Base-by-base conservation (phyloP, 2,888 invertebrate species). In the Chalcis sispes region DNA sequence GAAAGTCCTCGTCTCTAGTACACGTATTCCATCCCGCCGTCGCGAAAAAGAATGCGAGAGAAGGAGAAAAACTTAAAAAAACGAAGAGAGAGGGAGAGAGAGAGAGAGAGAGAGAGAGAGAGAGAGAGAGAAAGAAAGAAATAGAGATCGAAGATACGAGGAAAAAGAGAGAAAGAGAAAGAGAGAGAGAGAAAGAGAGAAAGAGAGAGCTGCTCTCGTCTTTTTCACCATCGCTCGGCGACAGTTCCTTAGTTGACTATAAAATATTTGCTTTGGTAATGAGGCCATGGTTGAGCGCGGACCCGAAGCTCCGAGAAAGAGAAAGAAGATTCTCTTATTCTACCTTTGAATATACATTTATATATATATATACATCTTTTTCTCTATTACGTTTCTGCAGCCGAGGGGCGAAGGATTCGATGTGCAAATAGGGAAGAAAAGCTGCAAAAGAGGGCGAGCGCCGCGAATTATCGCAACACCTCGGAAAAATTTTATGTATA, bases 261-360 rank as follows among this genome's bases (percentile, higher is more conserved):
- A 85, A 87, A 88, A 88, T 88, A 88, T 88, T 88, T 88, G 86
- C 87, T 88, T 87, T 88, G 84, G 86, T 88, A 88, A 88, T 88
- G 88, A 88, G 87, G 88, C 86, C 84, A 85, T 79, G 84, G 85
- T 81, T 83, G 82, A 83, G 81, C 82, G 81, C 80, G 77, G 79
- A 78, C 56, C 56, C n/a, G 32, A 46, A 50, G 25, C 10, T 42
- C 29, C 13, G n/a, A 15, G 40, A 40, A n/a, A 50, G 3, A 50
- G 3, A 27, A 15, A 27, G 36, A 7, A 36, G 36, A 10, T 36
- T 36, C 10, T 36, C 10, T 36, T 10, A 36, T 36, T 36, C 36
- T 36, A 36, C 4, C 36, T 36, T 36, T 36, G 36, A 7, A 36
- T 36, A 36, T 10, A 7, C 36, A n/a, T 36, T 36, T 36, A 10